Evolutionary conservation across 1,140 invertebrate species (phyloP).

Genomic region (Leptinotarsa defecta): DNA sequence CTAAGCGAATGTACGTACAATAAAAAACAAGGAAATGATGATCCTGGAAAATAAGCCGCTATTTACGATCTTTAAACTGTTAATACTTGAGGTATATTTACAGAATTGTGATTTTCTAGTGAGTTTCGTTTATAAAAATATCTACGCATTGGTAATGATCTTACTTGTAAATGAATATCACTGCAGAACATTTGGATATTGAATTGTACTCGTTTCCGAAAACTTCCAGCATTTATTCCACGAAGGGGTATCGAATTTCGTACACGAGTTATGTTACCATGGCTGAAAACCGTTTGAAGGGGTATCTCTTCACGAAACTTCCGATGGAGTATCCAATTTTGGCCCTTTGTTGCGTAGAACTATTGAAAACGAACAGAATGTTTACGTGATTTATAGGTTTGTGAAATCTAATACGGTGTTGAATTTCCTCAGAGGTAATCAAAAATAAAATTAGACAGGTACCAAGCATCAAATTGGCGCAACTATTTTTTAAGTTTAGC

Average conservation of each 20-base stretch:
- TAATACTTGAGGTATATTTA: background rate
- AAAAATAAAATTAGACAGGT: no score
- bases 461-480: no score
- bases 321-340: background rate
- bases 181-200: background rate
- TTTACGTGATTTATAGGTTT: background rate
- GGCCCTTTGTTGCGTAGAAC: background rate
- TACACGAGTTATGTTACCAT: constrained; percentile 3
- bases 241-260: constrained; percentile 17
- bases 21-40: background rate
- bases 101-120: background rate
- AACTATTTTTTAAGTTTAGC: no score
- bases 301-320: background rate
- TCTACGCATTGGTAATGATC: background rate
- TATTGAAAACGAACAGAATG: background rate
- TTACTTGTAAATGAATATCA: background rate
- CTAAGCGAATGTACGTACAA: background rate
- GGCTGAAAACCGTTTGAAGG: background rate
- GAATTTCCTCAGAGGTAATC: background rate
- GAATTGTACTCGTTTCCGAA: background rate
- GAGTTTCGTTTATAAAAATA: background rate
- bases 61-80: background rate
- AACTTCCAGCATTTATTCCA: background rate
- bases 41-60: background rate
- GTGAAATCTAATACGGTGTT: background rate